Percentiles rank a stretch among this genome's conserved stretches.
phyloP scores from a whole-genome alignment of 1,140 invertebrate species.

The Globodera ellingtonae region DNA sequence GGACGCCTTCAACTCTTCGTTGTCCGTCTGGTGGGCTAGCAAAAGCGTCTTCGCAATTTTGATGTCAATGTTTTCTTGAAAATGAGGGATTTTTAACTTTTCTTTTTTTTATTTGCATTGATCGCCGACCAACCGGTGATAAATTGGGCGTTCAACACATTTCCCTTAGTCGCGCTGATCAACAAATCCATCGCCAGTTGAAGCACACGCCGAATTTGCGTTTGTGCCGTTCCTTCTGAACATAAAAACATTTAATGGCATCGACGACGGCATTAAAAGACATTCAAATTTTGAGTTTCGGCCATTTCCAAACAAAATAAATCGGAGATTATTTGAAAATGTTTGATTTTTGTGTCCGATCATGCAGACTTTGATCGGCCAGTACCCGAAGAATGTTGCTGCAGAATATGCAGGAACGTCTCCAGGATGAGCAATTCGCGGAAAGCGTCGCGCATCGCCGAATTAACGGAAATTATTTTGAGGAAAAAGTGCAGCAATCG shows the following conservation, averaged over 20 bases:
- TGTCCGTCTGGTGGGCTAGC: background rate
- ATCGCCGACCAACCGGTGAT: conserved; percentile 30
- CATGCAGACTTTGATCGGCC: conserved; percentile 26
- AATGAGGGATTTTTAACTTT: background rate
- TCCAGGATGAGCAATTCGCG: conserved; percentile 95
- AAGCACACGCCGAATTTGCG: conserved; percentile 1
- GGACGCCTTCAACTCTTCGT: background rate
- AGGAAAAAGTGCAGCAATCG: conserved; percentile 72
- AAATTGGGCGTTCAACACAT: conserved; percentile 50
- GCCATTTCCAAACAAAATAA: too few species aligned
- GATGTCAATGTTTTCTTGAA: background rate
- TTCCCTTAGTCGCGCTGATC: conserved; percentile 45
- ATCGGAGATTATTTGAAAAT: too few species aligned
- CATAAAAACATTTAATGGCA: background rate
- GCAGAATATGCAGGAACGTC: conserved; percentile 73
- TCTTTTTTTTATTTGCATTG: background rate
- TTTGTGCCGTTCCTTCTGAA: background rate
- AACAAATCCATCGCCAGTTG: conserved; percentile 48
- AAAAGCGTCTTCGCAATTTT: conserved; percentile 15
- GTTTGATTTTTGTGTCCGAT: too few species aligned
- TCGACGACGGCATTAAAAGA: too few species aligned
- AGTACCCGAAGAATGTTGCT: conserved; percentile 47
- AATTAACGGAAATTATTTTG: conserved; percentile 75
- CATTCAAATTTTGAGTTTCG: too few species aligned
- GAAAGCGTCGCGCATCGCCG: conserved; percentile 94